Base-by-base conservation (phyloP, 2,888 invertebrate genomes). In the Melikaiella ostensackeni region DNA sequence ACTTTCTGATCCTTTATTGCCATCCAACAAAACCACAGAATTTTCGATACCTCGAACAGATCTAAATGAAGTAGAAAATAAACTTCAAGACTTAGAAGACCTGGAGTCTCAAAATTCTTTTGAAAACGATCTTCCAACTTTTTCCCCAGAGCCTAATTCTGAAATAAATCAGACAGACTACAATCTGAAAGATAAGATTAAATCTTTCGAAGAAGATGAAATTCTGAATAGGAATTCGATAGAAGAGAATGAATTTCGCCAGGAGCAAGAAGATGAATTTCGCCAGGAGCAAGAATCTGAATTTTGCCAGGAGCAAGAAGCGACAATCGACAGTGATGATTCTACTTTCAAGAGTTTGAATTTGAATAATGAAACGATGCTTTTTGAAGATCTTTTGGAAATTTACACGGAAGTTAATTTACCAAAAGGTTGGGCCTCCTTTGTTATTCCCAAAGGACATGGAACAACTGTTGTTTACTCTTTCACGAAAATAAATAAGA, bases 331-430 rank as follows among this genome's bases (percentile, higher is more conserved):
- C 8, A 62, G 33, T 30, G 62, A 62, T 19, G 27, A 33, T 27
- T 62, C 62, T 5, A n/a, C 2, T 21, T 57, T 8, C 57, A 81
- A 70, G 55, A 21, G n/a, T 55, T 21, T 11, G 3, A 21, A 55
- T 21, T 55, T 55, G 33, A 79, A 78, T 62, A 75, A 74, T 5
- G 84, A 84, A n/a, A 76, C 74, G 1, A 87, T 89, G 86, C 81
- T 90, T 9, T 91, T 91, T 63, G 90, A 91, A 81, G 91, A 91
- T 80, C 82, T 91, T 24, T 82, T 90, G 4, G 91, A 91, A 82
- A 82, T 88, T 38, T 89, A 87, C 77, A 88, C 89, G 42, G 90
- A 91, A 82, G 84, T 88, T 27, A 83, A 78, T 27, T 81, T 91
- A 55, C 91, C 90, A 2, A 83, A 81, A 46, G 88, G 89, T 16